Evolutionary conservation across 2,888 invertebrate genomes (phyloP).

Genomic region (Toxonevra muliebris): DNA sequence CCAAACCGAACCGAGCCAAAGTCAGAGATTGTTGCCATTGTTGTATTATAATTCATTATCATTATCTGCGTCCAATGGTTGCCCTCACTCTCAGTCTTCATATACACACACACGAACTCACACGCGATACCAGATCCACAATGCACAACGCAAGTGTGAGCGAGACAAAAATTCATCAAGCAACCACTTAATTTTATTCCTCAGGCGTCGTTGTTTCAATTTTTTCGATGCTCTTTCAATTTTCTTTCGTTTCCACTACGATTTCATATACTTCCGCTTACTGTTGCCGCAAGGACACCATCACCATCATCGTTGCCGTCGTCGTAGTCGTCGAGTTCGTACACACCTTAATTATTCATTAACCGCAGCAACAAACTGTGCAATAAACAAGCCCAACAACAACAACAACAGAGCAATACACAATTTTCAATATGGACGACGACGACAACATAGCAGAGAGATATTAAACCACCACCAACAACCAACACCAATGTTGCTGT

Average conservation of each 20-base stretch:
- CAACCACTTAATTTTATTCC: conserved; percentile 47
- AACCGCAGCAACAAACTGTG: conserved; percentile 24
- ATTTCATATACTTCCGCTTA: conserved; percentile 2
- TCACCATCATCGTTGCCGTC: conserved; percentile 19
- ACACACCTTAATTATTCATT: conserved; percentile 35
- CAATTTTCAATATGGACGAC: conserved; percentile 53
- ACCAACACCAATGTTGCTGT: conserved; percentile 20
- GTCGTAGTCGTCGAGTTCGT: neutral
- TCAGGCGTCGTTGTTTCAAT: conserved; percentile 40
- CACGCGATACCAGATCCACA: neutral
- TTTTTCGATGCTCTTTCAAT: conserved; percentile 17
- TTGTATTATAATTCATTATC: conserved; percentile 40
- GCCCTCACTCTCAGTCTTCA: conserved; percentile 27
- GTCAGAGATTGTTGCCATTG: conserved; percentile 59
- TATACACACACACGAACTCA: neutral
- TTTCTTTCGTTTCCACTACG: neutral
- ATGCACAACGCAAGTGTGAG: conserved; percentile 43
- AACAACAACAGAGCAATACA: conserved; percentile 38
- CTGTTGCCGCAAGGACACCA: conserved; percentile 21
- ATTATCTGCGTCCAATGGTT: conserved; percentile 37
- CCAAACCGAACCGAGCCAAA: conserved; percentile 12
- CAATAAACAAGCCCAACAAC: conserved; percentile 15
- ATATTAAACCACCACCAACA: neutral
- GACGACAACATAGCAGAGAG: conserved; percentile 17
- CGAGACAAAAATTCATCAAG: conserved; percentile 60